Conservation (phyloP, 1,140 invertebrate species). For the Trypoxylus dichotomus region DNA sequence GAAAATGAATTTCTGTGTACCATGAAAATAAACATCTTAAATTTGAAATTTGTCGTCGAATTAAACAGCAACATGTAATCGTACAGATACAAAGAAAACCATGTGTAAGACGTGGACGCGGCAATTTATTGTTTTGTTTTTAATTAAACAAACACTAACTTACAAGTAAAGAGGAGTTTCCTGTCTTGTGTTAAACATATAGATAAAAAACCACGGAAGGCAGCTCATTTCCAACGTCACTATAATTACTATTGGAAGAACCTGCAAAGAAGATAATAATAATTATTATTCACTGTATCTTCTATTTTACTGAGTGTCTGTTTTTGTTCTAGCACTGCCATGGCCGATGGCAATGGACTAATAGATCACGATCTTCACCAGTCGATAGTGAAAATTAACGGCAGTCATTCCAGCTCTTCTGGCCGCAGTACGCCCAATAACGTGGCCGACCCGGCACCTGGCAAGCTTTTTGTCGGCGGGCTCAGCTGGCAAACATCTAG, state of each 20-base stretch:
- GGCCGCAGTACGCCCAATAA: constrained; percentile 73
- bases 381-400: constrained; percentile 59
- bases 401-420: constrained; percentile 67
- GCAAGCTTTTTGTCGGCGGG: constrained; percentile 88
- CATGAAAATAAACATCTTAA: too few species aligned
- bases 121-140: too few species aligned
- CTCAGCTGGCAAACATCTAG: constrained; percentile 90
- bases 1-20: too few species aligned
- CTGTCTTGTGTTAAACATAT: not conserved
- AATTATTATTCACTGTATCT: not conserved
- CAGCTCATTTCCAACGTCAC: not conserved
- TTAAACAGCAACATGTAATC: too few species aligned
- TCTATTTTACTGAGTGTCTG: constrained; percentile 41
- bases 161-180: not conserved
- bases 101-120: too few species aligned
- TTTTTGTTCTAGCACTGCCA: constrained; percentile 45
- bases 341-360: constrained; percentile 56
- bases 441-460: constrained; percentile 73
- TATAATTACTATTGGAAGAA: constrained; percentile 45
- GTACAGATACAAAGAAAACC: too few species aligned
- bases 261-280: constrained; percentile 52
- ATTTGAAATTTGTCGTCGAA: too few species aligned
- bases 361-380: constrained; percentile 67
- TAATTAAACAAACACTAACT: not conserved
- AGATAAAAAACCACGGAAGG: not conserved